Conservation (phyloP, 2,113 vertebrate species). For the Laterallus jamaicensis region DNA sequence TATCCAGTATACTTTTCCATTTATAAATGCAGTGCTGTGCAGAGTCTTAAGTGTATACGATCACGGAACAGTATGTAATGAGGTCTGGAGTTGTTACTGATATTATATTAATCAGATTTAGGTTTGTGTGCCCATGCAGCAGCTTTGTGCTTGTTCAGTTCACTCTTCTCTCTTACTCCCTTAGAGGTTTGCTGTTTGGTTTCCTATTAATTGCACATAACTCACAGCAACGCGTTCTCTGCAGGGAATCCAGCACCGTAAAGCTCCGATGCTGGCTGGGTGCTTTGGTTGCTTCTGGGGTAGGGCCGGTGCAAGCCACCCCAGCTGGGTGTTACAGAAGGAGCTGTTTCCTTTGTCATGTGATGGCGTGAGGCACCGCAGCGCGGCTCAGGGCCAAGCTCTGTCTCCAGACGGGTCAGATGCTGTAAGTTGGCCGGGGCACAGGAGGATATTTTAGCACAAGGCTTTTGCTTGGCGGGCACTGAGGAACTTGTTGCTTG, state of each 20-base stretch:
- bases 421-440: background rate
- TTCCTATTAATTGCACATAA: background rate
- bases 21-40: background rate
- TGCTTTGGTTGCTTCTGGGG: background rate
- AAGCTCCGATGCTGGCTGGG: background rate
- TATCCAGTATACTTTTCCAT: background rate
- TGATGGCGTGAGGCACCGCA: background rate
- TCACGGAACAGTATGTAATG: background rate
- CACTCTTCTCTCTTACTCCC: background rate
- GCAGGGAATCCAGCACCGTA: background rate
- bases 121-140: background rate
- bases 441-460: conserved; percentile 35
- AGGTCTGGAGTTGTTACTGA: background rate
- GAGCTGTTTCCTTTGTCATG: background rate
- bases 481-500: conserved; percentile 33
- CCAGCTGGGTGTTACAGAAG: background rate
- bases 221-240: background rate
- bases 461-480: conserved; percentile 26
- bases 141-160: background rate
- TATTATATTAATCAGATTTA: background rate
- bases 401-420: conserved; percentile 33
- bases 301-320: background rate
- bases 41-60: background rate
- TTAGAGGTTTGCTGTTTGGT: background rate
- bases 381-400: background rate